phyloP scores from a whole-genome alignment of 1,140 invertebrate species.

The Adoxophyes honmai region DNA sequence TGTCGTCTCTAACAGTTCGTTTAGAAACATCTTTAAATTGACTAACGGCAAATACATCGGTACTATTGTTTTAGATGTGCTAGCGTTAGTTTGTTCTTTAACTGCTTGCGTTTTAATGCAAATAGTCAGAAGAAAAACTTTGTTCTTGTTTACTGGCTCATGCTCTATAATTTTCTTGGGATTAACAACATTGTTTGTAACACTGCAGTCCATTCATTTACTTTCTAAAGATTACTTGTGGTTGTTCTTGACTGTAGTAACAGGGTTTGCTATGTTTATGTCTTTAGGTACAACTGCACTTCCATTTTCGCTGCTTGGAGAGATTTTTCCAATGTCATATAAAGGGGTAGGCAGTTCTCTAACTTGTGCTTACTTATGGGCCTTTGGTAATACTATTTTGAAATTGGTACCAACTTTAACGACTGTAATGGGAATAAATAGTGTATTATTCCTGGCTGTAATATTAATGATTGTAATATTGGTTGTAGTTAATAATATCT shows the following conservation, averaged over 20 bases:
- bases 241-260: constrained; percentile 20
- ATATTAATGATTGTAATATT: constrained; percentile 20
- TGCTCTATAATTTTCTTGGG: constrained; percentile 20
- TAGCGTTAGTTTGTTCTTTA: constrained; percentile 24
- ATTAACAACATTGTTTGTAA: constrained; percentile 16
- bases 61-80: constrained; percentile 24
- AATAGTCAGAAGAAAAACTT: constrained; percentile 21
- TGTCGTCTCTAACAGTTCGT: constrained; percentile 17
- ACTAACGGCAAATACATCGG: constrained; percentile 24
- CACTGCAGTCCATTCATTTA: constrained; percentile 19
- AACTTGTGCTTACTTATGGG: constrained; percentile 25
- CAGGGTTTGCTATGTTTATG: constrained; percentile 27
- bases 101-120: constrained; percentile 24
- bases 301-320: constrained; percentile 23
- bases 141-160: constrained; percentile 23
- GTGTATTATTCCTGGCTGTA: constrained; percentile 4
- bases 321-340: constrained; percentile 27
- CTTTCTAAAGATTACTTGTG: constrained; percentile 24
- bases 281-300: constrained; percentile 24
- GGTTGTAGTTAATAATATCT: constrained; percentile 18
- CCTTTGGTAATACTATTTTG: constrained; percentile 22
- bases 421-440: constrained; percentile 10
- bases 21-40: constrained; percentile 20
- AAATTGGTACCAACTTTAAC: constrained; percentile 14
- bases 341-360: constrained; percentile 25